Conservation (phyloP, 2,888 invertebrate species). For the Bedellia somnulentella region DNA sequence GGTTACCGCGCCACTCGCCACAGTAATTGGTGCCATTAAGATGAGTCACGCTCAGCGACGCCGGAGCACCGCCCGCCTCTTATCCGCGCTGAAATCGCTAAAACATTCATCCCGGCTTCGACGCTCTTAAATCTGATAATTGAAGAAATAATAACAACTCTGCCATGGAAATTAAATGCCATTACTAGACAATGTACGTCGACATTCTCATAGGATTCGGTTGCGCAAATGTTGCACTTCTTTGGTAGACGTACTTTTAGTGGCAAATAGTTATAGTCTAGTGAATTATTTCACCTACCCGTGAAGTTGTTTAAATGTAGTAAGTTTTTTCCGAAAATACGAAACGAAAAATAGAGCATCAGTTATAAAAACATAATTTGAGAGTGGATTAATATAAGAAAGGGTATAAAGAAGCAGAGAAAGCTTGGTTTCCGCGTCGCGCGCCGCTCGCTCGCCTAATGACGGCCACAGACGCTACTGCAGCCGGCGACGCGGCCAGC, state of each 20-base stretch:
- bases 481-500: slow-evolving; percentile 23
- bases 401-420: slow-evolving; percentile 41
- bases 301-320: no score
- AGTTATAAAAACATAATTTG: no score
- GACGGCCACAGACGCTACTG: slow-evolving; percentile 25
- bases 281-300: no score
- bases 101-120: slow-evolving; percentile 2
- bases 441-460: slow-evolving; percentile 48
- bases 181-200: no score
- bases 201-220: no score
- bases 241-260: no score
- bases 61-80: slow-evolving; percentile 31
- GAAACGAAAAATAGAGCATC: no score
- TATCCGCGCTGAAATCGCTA: slow-evolving; percentile 38
- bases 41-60: slow-evolving; percentile 56
- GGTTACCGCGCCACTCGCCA: slow-evolving; percentile 25
- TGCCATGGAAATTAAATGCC: neutral
- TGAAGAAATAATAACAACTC: slow-evolving; percentile 1
- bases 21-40: slow-evolving; percentile 51
- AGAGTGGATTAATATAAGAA: no score
- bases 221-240: no score
- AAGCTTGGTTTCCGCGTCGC: slow-evolving; percentile 58
- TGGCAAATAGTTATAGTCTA: no score
- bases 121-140: slow-evolving; percentile 2
- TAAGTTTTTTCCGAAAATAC: no score